phyloP scores from a whole-genome alignment of 2,797 vertebrate genomes.

The Prionace glauca region DNA sequence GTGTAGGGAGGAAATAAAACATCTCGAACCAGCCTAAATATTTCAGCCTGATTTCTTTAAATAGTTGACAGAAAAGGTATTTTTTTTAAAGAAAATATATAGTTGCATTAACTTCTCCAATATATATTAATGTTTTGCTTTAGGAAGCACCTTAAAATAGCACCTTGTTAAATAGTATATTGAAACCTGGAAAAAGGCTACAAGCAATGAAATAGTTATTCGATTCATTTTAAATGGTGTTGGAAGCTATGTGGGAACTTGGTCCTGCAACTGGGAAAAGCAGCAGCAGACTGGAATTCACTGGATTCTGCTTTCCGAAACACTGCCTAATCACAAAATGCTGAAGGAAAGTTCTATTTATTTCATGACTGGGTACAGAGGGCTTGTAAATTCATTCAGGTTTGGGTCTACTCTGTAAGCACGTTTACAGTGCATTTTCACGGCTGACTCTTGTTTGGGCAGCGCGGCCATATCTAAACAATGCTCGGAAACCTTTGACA shows the following conservation, averaged over 20 bases:
- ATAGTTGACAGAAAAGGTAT: neutral
- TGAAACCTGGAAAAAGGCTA: neutral
- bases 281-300: neutral
- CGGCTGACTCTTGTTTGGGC: neutral
- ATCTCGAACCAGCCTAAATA: neutral
- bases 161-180: neutral
- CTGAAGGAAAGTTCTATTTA: slow-evolving; percentile 51
- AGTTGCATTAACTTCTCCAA: neutral
- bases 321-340: slow-evolving; percentile 4
- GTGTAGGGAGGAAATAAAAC: neutral
- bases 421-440: slow-evolving; percentile 54
- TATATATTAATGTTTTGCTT: neutral
- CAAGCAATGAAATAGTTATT: neutral
- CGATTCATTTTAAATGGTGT: too few species aligned
- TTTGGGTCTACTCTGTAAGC: slow-evolving; percentile 62
- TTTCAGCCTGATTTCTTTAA: neutral
- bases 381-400: slow-evolving; percentile 55
- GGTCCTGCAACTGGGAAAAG: neutral
- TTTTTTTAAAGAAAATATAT: neutral
- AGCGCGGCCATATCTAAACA: neutral
- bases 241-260: neutral
- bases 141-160: neutral
- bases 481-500: slow-evolving; percentile 1
- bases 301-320: neutral
- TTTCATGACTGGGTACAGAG: slow-evolving; percentile 50